These are phyloP conservation scores for Lacanobia wlatinum DNA, from an alignment of 2,888 invertebrate species.

Conservation along the genomic window DNA sequence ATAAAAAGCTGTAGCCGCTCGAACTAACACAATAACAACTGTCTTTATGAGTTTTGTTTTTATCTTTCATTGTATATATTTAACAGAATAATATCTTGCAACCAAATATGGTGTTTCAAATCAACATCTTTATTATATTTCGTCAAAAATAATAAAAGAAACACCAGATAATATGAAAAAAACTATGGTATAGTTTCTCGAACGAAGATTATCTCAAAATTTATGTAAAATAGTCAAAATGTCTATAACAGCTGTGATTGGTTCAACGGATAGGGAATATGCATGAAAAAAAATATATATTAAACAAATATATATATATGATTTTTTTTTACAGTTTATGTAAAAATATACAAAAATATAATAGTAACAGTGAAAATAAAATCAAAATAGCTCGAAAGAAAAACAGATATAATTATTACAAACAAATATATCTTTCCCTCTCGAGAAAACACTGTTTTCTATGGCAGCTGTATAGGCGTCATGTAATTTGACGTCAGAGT, in stretches of 20 bases:
- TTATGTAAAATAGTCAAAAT: neutral
- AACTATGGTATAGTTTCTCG: neutral
- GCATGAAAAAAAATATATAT: no score
- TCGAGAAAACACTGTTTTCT: no score
- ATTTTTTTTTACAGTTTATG: no score
- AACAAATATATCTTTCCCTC: no score
- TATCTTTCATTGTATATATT: constrained; percentile 54
- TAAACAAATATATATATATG: no score
- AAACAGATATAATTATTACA: no score
- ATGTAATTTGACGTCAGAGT: no score
- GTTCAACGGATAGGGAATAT: neutral
- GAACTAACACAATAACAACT: constrained; percentile 32
- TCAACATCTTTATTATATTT: neutral
- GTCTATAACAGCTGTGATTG: neutral
- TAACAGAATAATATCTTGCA: constrained; percentile 29
- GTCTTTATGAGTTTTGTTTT: constrained; percentile 45
- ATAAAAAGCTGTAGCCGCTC: constrained; percentile 15
- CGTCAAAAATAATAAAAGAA: constrained; percentile 4
- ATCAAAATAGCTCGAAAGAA: no score
- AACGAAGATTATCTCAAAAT: neutral
- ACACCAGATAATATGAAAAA: neutral
- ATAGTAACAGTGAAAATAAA: no score
- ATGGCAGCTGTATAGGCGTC: no score
- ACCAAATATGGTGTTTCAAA: constrained; percentile 7
- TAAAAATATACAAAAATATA: no score